phyloP scores from a whole-genome alignment of 2,888 invertebrate species.

The Dendrolimus pini region DNA sequence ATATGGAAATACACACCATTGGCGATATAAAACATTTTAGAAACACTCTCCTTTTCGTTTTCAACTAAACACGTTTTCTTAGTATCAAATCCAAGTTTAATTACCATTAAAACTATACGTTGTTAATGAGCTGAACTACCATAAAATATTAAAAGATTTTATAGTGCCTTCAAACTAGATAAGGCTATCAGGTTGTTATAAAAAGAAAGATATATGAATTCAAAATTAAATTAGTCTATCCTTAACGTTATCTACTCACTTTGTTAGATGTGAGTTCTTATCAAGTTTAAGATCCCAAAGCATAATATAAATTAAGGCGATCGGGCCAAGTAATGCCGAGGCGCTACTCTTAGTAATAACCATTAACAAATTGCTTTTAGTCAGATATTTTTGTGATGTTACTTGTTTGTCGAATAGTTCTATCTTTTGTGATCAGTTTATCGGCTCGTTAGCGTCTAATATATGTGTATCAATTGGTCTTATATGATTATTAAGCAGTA shows the following conservation, averaged over 20 bases:
- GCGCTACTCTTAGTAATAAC: slow-evolving; percentile 54
- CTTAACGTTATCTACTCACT: slow-evolving; percentile 47
- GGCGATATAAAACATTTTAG: no score
- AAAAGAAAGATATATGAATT: slow-evolving; percentile 42
- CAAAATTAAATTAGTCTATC: slow-evolving; percentile 57
- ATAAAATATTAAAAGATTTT: slow-evolving; percentile 29
- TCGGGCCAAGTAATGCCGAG: slow-evolving; percentile 30
- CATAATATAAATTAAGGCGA: slow-evolving; percentile 44
- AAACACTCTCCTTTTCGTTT: no score
- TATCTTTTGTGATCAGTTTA: slow-evolving; percentile 65
- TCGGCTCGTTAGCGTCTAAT: slow-evolving; percentile 63
- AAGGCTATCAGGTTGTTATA: slow-evolving; percentile 39
- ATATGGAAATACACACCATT: no score
- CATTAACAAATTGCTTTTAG: slow-evolving; percentile 59
- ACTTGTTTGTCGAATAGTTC: slow-evolving; percentile 54
- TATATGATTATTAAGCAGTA: slow-evolving; percentile 58
- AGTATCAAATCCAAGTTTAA: neutral
- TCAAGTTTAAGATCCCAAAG: slow-evolving; percentile 49
- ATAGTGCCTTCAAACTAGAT: slow-evolving; percentile 35
- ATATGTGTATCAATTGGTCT: slow-evolving; percentile 53
- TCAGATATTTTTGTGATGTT: slow-evolving; percentile 62
- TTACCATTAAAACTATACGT: neutral
- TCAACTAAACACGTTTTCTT: neutral
- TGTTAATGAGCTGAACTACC: slow-evolving; percentile 1
- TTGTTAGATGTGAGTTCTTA: slow-evolving; percentile 54